Evolutionary conservation across 2,888 invertebrate genomes (phyloP), one percentile per base, ranked within the genome.

Genomic region (Rutpela maculata): DNA sequence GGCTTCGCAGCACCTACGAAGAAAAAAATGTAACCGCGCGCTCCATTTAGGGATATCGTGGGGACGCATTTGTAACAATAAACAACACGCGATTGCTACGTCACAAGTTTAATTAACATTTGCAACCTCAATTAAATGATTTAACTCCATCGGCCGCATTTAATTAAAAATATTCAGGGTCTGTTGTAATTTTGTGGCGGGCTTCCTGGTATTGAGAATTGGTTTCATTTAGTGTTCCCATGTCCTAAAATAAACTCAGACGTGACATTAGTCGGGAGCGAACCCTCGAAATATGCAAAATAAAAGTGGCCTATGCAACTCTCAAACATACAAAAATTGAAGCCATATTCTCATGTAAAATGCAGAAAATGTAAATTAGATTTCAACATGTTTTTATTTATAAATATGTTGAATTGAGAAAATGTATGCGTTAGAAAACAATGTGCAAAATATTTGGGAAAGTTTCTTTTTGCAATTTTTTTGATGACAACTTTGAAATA

Each of bases 61-160:
- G 68, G 74, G 68, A 74, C 57, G 9, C 19, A 67, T 68, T 68
- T 74, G 60, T 74, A 68, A 67, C 74, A 74, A 74, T 68, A 74
- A 74, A 74, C 74, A 74, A 67, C 74, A 68, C 63, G 9, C 62
- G 62, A 55, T 50, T 35, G 17, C 66, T 66, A 68, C 74, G 74
- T 74, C 74, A 74, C 18, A 26, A 26, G 6, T 55, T 66, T 60
- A 74, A 62, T 62, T 68, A 74, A 59, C 62, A 67, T 66, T 66
- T 43, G 60, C 66, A 67, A 31, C 50, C 62, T 15, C 62, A 72
- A 72, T 72, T 59, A 55, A 22, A 62, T 63, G 50, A 22, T 62
- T 55, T 26, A 12, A 50, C 15, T 6, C 38, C 22, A 19, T 15
- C 22, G 19, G 35, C 15, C 19, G 12, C 15, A 62, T 31, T 35